Base-by-base conservation (phyloP, 2,888 invertebrate genomes). In the Cryptocheilus praepositus region DNA sequence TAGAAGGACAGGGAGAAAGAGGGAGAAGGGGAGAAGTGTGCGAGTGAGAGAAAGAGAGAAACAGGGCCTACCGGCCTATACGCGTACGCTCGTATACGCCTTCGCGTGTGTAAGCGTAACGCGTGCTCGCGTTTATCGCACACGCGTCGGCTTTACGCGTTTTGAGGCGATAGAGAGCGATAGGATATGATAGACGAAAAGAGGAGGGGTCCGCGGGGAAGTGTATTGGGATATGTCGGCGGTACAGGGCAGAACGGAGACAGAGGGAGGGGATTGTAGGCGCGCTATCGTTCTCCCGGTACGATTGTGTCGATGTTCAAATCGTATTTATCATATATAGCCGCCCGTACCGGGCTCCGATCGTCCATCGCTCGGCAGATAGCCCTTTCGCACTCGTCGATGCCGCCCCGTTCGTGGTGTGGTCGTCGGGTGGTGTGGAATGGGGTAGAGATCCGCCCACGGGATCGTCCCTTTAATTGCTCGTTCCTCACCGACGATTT, bases 281-380 rank as follows among this genome's bases (percentile, higher is more conserved):
- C 63, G 43, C 69, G 68, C 66, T 80, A 73, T 81, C 79, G 70
- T 73, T 70, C 62, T 65, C 71, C 72, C 74, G 69, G 65, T 62
- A 64, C 76, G 73, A 69, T 74, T 76, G 75, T 72, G 75, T 73
- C 77, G 81, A 81, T 78, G 70, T 69, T 72, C 69, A 59, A 74
- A 80, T 79, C 80, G 77, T 77, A 80, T 82, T 80, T 77, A 83
- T 81, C 76, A 79, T 82, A 82, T 64, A 75, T 67, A 72, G 58
- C 68, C 70, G 67, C 64, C 64, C 79, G 70, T 62, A 65, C 76
- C 66, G 61, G 43, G 56, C 58, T 61, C 59, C 55, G 60, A 69
- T 72, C 71, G 67, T 60, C 56, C 74, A 71, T 63, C 69, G 70
- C 58, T 45, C 64, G 56, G 16, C 59, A 51, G 75, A 77, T 77